Evolutionary conservation across 2,888 invertebrate species (phyloP).

Genomic region (Noctua pronuba): DNA sequence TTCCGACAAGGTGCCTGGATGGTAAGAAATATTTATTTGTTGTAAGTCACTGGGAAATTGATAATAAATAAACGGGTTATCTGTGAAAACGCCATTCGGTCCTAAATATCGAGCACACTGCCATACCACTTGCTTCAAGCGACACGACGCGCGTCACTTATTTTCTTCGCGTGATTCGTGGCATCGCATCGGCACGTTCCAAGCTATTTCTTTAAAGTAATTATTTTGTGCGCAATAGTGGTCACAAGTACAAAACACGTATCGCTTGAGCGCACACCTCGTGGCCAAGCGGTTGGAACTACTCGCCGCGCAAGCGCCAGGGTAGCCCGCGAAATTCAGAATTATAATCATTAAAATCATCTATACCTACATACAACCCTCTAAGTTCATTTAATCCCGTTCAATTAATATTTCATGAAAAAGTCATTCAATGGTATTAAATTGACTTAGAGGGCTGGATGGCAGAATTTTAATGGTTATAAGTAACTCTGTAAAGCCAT

Average conservation of each 20-base stretch:
- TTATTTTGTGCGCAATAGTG: background rate
- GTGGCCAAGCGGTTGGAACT: too few species aligned
- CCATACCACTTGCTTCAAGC: background rate
- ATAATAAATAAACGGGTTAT: constrained; percentile 6
- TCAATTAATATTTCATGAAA: too few species aligned
- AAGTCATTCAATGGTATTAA: too few species aligned
- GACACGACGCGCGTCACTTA: background rate
- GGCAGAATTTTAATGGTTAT: too few species aligned
- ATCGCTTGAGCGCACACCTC: background rate
- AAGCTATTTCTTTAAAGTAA: background rate
- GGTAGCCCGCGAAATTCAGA: too few species aligned
- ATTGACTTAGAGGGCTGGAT: too few species aligned
- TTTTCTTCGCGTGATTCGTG: background rate
- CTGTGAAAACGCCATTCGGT: background rate
- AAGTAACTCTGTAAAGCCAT: too few species aligned
- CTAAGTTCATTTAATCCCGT: too few species aligned
- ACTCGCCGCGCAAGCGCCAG: too few species aligned
- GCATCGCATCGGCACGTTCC: background rate
- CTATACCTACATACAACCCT: too few species aligned
- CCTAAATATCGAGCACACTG: background rate
- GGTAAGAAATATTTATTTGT: constrained; percentile 56
- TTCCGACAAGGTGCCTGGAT: constrained; percentile 69
- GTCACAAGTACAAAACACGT: background rate
- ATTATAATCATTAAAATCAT: too few species aligned
- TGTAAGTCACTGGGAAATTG: background rate